phyloP scores from a whole-genome alignment of 1,140 invertebrate species.

The Sweltsa coloradensis region DNA sequence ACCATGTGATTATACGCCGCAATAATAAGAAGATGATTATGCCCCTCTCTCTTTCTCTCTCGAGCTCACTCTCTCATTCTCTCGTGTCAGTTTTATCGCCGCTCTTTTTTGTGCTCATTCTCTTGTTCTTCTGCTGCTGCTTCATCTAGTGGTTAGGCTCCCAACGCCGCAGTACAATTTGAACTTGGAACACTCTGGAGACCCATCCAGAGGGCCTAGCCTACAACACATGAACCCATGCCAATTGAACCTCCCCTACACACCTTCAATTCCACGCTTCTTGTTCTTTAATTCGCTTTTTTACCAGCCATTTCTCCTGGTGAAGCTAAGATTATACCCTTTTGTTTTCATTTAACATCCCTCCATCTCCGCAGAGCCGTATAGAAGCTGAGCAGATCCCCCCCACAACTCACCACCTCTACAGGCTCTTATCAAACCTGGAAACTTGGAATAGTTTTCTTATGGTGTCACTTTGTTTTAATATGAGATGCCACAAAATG shows the following conservation, averaged over 20 bases:
- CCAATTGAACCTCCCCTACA: conserved; percentile 7
- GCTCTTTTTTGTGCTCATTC: conserved; percentile 4
- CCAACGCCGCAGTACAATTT: conserved; percentile 12
- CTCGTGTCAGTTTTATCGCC: neutral
- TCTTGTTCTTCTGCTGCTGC: conserved; percentile 2
- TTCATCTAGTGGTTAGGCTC: conserved; percentile 2
- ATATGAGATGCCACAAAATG: too few species aligned
- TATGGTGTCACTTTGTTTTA: too few species aligned
- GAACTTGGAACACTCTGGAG: conserved; percentile 10
- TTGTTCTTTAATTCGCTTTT: conserved; percentile 10
- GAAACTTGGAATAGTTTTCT: too few species aligned
- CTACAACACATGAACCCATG: conserved; percentile 12
- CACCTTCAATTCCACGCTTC: neutral
- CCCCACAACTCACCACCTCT: too few species aligned
- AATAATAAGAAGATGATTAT: too few species aligned
- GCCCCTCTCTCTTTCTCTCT: neutral
- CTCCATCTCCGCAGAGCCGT: too few species aligned
- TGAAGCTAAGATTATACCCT: too few species aligned
- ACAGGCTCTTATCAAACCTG: too few species aligned
- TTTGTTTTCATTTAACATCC: too few species aligned
- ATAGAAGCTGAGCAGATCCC: too few species aligned
- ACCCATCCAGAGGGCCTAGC: conserved; percentile 10
- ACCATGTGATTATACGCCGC: too few species aligned
- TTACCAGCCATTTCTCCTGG: conserved; percentile 5
- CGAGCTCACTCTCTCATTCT: neutral